These are phyloP conservation scores for Nestor notabilis DNA, from an alignment of 2,113 vertebrate species.

Conservation along the genomic window DNA sequence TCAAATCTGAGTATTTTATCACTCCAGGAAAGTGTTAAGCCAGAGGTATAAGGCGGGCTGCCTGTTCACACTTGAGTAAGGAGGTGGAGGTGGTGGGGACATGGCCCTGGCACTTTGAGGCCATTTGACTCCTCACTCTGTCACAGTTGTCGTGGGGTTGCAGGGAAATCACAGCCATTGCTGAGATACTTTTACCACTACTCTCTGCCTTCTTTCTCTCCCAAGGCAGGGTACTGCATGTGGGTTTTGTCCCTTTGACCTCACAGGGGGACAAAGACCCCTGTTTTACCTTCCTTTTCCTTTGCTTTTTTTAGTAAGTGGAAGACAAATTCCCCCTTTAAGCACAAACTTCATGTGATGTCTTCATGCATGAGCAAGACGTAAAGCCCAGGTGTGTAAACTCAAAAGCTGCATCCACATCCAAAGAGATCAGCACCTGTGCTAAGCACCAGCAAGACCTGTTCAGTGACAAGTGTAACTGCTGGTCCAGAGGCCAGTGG, in stretches of 20 bases:
- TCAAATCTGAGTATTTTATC: not conserved
- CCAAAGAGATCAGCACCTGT: not conserved
- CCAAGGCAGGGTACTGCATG: fast-evolving
- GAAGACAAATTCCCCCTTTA: not conserved
- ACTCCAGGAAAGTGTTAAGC: not conserved
- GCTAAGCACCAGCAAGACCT: not conserved
- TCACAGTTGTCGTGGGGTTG: not conserved
- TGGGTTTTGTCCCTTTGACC: not conserved
- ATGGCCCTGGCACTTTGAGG: not conserved
- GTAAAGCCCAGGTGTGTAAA: not conserved
- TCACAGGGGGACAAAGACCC: not conserved
- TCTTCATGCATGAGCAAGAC: fast-evolving
- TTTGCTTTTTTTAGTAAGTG: not conserved
- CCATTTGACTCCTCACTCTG: not conserved
- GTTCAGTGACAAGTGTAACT: fast-evolving
- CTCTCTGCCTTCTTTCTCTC: not conserved
- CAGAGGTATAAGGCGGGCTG: not conserved
- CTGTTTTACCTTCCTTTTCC: not conserved
- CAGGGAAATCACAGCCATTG: fast-evolving
- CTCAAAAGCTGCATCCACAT: not conserved
- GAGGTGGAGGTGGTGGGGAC: not conserved
- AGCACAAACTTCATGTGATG: not conserved
- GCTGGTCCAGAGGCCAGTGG: fast-evolving
- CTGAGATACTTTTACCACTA: not conserved
- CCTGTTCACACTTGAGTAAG: not conserved